phyloP scores from a whole-genome alignment of 2,888 invertebrate species.

The Malthinus flaveolus region DNA sequence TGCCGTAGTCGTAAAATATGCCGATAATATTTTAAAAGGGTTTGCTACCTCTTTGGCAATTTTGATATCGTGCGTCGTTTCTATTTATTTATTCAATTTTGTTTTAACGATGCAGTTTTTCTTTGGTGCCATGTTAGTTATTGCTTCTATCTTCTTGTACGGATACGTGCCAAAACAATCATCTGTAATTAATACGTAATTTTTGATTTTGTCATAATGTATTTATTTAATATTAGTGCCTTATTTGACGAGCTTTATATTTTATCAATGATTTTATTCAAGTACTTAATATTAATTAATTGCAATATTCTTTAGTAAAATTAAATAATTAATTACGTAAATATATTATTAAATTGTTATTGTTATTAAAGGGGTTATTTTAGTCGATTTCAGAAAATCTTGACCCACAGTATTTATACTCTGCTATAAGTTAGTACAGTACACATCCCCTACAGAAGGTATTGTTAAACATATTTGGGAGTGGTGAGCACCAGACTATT shows the following conservation, averaged over 20 bases:
- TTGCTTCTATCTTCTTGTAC: constrained; percentile 93
- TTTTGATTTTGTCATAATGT: constrained; percentile 1
- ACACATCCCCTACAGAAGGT: too few species aligned
- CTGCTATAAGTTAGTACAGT: too few species aligned
- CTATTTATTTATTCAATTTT: constrained; percentile 91
- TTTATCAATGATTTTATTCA: background rate
- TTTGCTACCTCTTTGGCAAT: constrained; percentile 98
- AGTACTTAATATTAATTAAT: background rate
- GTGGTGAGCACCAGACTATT: too few species aligned
- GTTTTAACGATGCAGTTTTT: constrained; percentile 84
- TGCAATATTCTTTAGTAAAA: too few species aligned
- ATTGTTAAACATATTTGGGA: too few species aligned
- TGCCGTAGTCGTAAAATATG: constrained; percentile 98
- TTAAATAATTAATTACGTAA: too few species aligned
- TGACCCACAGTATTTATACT: too few species aligned
- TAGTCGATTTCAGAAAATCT: too few species aligned
- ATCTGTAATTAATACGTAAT: constrained; percentile 12
- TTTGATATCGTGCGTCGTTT: constrained; percentile 90
- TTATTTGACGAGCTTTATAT: constrained; percentile 4
- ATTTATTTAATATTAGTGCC: background rate
- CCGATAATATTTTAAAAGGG: constrained; percentile 98
- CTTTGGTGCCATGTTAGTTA: constrained; percentile 84
- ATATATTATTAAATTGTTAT: too few species aligned
- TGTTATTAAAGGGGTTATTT: too few species aligned
- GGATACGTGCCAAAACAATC: constrained; percentile 69